Conservation (phyloP, 64 coral and sea anemone genomes). For the Pachyseris speciosa region DNA sequence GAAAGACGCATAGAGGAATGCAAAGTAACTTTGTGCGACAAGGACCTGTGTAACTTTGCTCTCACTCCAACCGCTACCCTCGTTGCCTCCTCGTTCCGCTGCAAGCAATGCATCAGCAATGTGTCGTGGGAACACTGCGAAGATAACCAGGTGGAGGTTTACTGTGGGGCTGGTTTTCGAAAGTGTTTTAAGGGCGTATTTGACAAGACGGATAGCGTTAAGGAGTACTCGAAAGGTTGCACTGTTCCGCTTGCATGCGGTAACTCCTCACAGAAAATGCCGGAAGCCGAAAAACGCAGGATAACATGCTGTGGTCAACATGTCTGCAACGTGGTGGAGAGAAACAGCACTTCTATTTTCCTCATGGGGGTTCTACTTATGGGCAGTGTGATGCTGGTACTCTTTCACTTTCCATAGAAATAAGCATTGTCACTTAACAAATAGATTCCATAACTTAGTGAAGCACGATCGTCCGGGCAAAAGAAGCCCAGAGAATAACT, state of each 20-base stretch:
- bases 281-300: neutral
- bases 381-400: neutral
- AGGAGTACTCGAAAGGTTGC: neutral
- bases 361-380: neutral
- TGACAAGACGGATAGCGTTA: neutral
- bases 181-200: neutral
- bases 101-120: neutral
- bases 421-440: too few relatives aligned
- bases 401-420: too few relatives aligned
- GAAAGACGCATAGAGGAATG: neutral
- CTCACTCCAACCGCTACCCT: neutral
- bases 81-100: neutral
- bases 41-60: constrained; percentile 7
- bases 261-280: neutral
- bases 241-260: neutral
- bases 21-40: neutral
- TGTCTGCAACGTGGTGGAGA: neutral
- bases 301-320: neutral
- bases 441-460: too few relatives aligned
- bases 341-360: too few relatives aligned
- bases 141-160: neutral
- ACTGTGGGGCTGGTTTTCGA: neutral
- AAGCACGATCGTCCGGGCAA: too few relatives aligned
- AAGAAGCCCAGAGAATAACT: too few relatives aligned
- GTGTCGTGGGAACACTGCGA: neutral